Base-by-base conservation (phyloP, 2,797 vertebrate species). In the Tapirus indicus region DNA sequence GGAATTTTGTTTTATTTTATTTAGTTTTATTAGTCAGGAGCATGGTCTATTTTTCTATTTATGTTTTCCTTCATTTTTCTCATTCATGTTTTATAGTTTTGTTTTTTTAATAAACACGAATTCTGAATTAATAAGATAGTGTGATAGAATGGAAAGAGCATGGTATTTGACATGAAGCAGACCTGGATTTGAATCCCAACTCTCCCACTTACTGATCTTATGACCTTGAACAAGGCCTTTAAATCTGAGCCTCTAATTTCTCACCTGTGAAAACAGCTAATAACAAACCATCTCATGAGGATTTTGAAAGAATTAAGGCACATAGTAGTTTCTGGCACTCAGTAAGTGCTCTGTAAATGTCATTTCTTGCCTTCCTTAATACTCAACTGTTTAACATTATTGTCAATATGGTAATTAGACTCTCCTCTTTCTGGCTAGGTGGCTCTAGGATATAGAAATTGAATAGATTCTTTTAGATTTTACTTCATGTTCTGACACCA, bases 131-230 rank as follows among this genome's bases (percentile, higher is more conserved):
- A 32, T 72, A 75, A 32, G 23, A 47, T 6, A 44, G 2, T 90
- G 16, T 92, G 13, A 64, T 47, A 66, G 47, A 83, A 93, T 25
- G 44, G 25, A 95, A 69, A 86, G 44, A 88, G 8, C 18, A 38
- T 44, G 74, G 29, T 82, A 41, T 94, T 92, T 92, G 58, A 78
- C n/a, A 75, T 29, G 44, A 88, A 56, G 44, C 66, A 83, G 92
- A 44, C 47, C 62, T 90, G 74, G 47, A 68, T 97, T 97, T 92
- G 69, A 96, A 90, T 89, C 32, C 49, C 27, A 96, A 38, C 44
- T 90, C 11, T 88, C 32, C 17, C 23, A 52, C 44, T 91, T 88
- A 72, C 35, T 92, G 87, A 16, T 54, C 78, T 2, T n/a, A 6
- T 79, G 41, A 88, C 38, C 58, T 93, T 88, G 49, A 77, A 88